Evolutionary conservation across 2,888 invertebrate genomes (phyloP), one percentile per base, ranked within the genome.

Genomic region (Chalcis sispes): DNA sequence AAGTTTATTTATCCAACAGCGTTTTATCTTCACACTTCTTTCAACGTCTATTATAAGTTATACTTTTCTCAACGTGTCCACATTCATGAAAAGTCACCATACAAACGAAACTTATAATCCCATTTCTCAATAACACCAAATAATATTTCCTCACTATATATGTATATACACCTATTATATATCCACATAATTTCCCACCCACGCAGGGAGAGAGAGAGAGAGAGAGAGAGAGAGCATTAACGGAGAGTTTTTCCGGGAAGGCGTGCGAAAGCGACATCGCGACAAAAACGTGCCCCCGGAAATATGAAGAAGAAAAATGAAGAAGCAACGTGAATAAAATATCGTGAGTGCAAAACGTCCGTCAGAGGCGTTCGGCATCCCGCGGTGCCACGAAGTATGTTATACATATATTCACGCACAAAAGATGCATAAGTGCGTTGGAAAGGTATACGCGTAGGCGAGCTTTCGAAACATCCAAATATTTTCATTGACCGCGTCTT

Each of bases 391-490:
- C n/a, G n/a, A n/a, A n/a, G n/a, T n/a, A n/a, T n/a, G n/a, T n/a
- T n/a, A n/a, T n/a, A n/a, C n/a, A n/a, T n/a, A n/a, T n/a, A n/a
- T n/a, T n/a, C n/a, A n/a, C n/a, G 3, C 15, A 64, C 62, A 72
- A 72, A 52, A 23, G 40, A n/a, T 20, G 56, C 56, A 20, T n/a
- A 29, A 18, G 10, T 15, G 58, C 27, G 18, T 36, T 50, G 36
- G 69, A 36, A 48, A 56, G 52, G 64, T 32, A 50, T 29, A 32
- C 25, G 18, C 18, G 58, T 25, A 20, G 42, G 20, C 36, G 25
- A 32, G 66, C 65, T 66, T 20, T 52, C 71, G 75, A 66, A 74
- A 75, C 50, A 71, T 75, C 71, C 54, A 71, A 75, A 75, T 75
- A 75, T 75, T 75, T 71, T 71, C 66, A 46, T 75, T 75, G 65